Evolutionary conservation across 2,888 invertebrate species (phyloP).

Genomic region (Seira ritae): DNA sequence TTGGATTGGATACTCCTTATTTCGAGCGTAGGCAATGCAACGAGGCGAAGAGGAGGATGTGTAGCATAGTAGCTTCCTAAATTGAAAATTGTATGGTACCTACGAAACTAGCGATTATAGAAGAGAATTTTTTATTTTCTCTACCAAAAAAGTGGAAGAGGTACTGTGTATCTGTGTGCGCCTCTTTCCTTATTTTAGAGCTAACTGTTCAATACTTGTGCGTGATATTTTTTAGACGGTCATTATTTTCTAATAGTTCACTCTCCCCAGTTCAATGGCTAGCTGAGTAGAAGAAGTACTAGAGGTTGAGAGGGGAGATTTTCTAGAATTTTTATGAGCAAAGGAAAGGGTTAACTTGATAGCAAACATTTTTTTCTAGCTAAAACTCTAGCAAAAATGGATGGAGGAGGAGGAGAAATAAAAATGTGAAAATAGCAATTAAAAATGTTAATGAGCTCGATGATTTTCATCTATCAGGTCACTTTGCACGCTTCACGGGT

Average conservation of each 20-base stretch:
- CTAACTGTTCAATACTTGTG: slow-evolving; percentile 27
- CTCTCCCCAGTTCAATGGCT: slow-evolving; percentile 43
- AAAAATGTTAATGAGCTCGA: slow-evolving; percentile 47
- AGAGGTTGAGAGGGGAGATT: no score
- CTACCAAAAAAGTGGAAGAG: no score
- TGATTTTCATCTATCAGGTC: slow-evolving; percentile 55
- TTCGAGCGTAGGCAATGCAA: no score
- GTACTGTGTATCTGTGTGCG: no score
- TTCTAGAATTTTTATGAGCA: slow-evolving; percentile 18
- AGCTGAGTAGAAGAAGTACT: no score
- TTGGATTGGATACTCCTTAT: no score
- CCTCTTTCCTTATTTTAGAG: neutral
- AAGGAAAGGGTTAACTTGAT: neutral
- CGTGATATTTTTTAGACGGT: slow-evolving; percentile 19
- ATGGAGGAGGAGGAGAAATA: no score
- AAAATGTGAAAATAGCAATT: slow-evolving; percentile 57
- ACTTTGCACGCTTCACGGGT: slow-evolving; percentile 45
- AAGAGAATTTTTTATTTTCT: no score
- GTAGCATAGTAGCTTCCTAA: no score
- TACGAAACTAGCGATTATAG: no score
- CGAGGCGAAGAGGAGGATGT: no score
- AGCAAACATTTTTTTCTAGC: neutral
- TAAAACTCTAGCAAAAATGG: neutral
- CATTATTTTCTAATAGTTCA: slow-evolving; percentile 34
- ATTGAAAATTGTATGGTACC: no score